Conservation (phyloP, 2,113 vertebrate genomes). For the Xenopus tropicalis region DNA sequence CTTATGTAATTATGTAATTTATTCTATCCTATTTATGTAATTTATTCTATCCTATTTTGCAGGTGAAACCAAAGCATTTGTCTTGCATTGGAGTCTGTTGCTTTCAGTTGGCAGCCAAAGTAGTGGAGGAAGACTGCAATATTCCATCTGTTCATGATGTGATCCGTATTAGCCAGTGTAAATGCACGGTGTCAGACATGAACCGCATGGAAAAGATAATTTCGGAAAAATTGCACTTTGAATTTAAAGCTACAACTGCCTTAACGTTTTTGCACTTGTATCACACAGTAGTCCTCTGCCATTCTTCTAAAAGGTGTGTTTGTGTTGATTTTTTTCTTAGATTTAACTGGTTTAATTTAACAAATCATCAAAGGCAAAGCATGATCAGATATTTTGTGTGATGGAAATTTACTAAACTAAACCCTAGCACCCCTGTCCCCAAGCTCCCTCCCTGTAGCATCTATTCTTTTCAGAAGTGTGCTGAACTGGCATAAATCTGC, state of each 20-base stretch:
- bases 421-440: too few species aligned
- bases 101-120: constrained; percentile 84
- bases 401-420: too few species aligned
- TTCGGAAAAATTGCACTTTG: constrained; percentile 88
- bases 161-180: constrained; percentile 93
- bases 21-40: too few species aligned
- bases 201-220: constrained; percentile 94
- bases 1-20: too few species aligned
- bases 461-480: too few species aligned
- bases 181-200: constrained; percentile 92
- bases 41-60: background rate
- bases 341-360: too few species aligned
- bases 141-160: constrained; percentile 81
- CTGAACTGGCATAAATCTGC: too few species aligned
- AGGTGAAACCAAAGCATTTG: constrained; percentile 96
- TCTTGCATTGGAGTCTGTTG: constrained; percentile 92
- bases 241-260: constrained; percentile 92
- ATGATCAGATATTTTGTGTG: too few species aligned
- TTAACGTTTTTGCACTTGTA: constrained; percentile 97
- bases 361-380: too few species aligned
- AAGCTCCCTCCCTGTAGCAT: too few species aligned
- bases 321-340: too few species aligned
- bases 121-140: constrained; percentile 84
- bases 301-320: constrained; percentile 84
- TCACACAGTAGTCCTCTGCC: constrained; percentile 76